Evolutionary conservation across 1,140 invertebrate genomes (phyloP).

Genomic region (Drosophila punjabiensis): DNA sequence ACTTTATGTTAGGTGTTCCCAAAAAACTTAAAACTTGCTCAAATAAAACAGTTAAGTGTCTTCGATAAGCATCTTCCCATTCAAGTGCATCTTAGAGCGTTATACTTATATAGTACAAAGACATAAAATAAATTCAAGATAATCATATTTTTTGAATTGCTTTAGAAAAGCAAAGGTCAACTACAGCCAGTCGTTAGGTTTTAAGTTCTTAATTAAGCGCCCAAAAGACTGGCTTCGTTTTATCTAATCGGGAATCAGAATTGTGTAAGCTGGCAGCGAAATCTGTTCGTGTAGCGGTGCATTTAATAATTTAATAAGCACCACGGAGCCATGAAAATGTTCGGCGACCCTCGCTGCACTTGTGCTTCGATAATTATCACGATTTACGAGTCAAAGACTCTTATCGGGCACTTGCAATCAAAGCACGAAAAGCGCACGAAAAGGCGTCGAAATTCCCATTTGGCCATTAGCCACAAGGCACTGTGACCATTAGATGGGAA

Average conservation of each 20-base stretch:
- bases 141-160: neutral
- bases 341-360: constrained; percentile 52
- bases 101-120: too few relatives aligned
- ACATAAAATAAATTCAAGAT: neutral
- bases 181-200: constrained; percentile 9
- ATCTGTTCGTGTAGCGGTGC: constrained; percentile 56
- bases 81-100: too few relatives aligned
- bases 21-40: neutral
- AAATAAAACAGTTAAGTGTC: too few relatives aligned
- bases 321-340: constrained; percentile 62
- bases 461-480: constrained; percentile 39
- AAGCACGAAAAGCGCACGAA: constrained; percentile 52
- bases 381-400: constrained; percentile 73
- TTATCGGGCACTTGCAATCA: constrained; percentile 69
- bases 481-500: constrained; percentile 38
- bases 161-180: neutral
- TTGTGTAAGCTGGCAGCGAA: constrained; percentile 65
- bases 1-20: neutral
- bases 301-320: constrained; percentile 82
- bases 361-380: constrained; percentile 74
- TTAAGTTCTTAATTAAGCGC: constrained; percentile 62
- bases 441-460: constrained; percentile 68
- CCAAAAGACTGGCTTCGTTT: constrained; percentile 41
- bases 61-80: too few relatives aligned
- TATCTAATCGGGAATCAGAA: constrained; percentile 75